Percentiles rank a stretch among this genome's conserved stretches.
Evolutionary conservation across 2,113 vertebrate genomes (phyloP).

Genomic region (Chelonoidis abingdonii): DNA sequence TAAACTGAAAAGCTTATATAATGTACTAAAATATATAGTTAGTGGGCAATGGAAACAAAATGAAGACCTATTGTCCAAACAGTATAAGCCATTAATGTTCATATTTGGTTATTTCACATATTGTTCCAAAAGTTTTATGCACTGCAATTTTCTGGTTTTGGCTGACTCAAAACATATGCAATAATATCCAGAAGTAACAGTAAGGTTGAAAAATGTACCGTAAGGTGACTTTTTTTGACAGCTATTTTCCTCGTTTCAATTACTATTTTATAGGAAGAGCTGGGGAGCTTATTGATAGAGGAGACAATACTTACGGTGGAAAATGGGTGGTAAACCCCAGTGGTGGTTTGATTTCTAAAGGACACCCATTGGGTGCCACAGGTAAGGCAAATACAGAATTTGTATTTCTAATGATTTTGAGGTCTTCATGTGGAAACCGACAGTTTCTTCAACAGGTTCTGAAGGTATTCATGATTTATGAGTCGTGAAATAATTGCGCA

Average conservation of each 20-base stretch:
- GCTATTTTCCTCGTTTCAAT: background rate
- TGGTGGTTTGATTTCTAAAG: slow-evolving; percentile 97
- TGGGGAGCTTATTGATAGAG: slow-evolving; percentile 92
- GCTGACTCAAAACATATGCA: background rate
- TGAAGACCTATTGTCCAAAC: background rate
- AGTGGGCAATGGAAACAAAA: background rate
- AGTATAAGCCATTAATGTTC: background rate
- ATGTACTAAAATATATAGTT: background rate
- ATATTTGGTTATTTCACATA: background rate
- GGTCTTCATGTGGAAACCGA: background rate
- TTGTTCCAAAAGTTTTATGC: background rate
- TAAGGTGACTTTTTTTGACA: background rate
- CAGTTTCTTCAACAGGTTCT: background rate
- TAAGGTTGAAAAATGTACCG: background rate
- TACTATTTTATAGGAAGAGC: slow-evolving; percentile 84
- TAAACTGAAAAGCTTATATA: background rate
- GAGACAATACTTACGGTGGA: slow-evolving; percentile 97
- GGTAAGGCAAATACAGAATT: slow-evolving; percentile 76
- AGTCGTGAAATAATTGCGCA: background rate
- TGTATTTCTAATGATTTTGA: background rate
- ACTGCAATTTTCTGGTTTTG: background rate
- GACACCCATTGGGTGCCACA: slow-evolving; percentile 97
- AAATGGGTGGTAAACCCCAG: slow-evolving; percentile 98
- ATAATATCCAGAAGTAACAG: background rate
- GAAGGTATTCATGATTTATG: background rate